Evolutionary conservation across 2,113 vertebrate species (phyloP).

Genomic region (Uropsilus gracilis): DNA sequence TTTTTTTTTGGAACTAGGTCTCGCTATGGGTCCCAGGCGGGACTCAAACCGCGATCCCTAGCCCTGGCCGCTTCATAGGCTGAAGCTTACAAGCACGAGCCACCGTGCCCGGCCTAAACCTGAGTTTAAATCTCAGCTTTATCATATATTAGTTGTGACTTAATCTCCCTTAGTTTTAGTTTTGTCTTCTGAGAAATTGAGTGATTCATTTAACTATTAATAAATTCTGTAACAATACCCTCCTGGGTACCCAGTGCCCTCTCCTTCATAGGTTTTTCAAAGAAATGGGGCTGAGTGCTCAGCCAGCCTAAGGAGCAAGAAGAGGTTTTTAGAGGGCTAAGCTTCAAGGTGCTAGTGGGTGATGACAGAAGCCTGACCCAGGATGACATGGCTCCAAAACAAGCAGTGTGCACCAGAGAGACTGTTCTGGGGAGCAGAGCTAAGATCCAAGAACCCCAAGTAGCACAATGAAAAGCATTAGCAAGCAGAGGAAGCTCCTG

Average conservation of each 20-base stretch:
- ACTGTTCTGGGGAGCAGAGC: background rate
- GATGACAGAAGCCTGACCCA: background rate
- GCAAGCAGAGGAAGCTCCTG: background rate
- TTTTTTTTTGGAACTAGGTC: too few relatives aligned
- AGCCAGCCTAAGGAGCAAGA: background rate
- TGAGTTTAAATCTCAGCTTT: background rate
- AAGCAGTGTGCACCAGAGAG: background rate
- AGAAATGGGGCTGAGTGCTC: background rate
- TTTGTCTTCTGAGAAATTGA: slow-evolving; percentile 17
- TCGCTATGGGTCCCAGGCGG: too few relatives aligned
- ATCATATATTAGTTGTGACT: background rate
- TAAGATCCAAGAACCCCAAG: background rate
- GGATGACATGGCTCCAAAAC: rapidly evolving
- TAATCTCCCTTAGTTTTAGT: background rate
- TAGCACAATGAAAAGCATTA: background rate
- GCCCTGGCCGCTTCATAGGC: too few relatives aligned
- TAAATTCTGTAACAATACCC: background rate
- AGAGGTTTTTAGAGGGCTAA: background rate
- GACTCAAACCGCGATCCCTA: too few relatives aligned
- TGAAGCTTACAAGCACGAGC: too few relatives aligned
- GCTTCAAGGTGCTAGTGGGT: background rate
- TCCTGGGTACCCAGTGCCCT: background rate
- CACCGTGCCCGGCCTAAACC: background rate
- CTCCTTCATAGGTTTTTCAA: background rate
- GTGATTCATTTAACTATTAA: background rate